phyloP scores from a whole-genome alignment of 1,140 invertebrate genomes.

The Zaprionus capensis region DNA sequence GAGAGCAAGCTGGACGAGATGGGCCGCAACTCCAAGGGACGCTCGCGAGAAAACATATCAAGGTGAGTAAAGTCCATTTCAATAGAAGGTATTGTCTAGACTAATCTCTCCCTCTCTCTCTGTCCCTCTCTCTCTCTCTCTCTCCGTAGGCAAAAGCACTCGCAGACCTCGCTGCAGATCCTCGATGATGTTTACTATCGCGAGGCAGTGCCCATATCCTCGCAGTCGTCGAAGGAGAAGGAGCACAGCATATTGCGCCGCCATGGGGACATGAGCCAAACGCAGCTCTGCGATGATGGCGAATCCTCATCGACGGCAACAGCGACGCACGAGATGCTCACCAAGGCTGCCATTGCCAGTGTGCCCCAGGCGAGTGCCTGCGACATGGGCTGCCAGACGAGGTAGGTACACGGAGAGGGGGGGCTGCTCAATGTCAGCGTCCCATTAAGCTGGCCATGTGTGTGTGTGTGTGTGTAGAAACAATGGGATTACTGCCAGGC shows the following conservation, averaged over 20 bases:
- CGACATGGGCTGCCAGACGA: slow-evolving; percentile 84
- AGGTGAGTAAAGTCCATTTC: slow-evolving; percentile 57
- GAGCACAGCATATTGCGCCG: slow-evolving; percentile 79
- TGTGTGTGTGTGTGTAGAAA: not conserved
- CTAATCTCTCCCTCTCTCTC: not conserved
- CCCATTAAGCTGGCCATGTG: slow-evolving; percentile 2
- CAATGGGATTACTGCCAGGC: not conserved
- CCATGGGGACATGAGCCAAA: slow-evolving; percentile 73
- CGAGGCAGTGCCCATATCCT: slow-evolving; percentile 72
- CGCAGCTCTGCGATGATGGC: slow-evolving; percentile 63
- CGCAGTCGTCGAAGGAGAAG: slow-evolving; percentile 72
- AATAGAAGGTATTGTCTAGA: not conserved
- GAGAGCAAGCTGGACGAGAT: slow-evolving; percentile 90
- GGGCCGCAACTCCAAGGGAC: slow-evolving; percentile 85
- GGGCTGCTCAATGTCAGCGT: not conserved
- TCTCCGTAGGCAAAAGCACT: slow-evolving; percentile 73
- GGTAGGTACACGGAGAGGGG: slow-evolving; percentile 49
- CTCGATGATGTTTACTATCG: slow-evolving; percentile 83
- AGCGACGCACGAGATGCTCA: slow-evolving; percentile 69
- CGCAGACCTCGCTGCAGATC: slow-evolving; percentile 81
- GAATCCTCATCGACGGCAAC: slow-evolving; percentile 73
- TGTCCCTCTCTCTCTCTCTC: not conserved
- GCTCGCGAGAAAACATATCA: slow-evolving; percentile 82
- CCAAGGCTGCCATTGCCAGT: slow-evolving; percentile 58
- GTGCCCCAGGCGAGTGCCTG: slow-evolving; percentile 70